Conservation (phyloP, 2,797 vertebrate genomes). For the Lepus oiostolus region DNA sequence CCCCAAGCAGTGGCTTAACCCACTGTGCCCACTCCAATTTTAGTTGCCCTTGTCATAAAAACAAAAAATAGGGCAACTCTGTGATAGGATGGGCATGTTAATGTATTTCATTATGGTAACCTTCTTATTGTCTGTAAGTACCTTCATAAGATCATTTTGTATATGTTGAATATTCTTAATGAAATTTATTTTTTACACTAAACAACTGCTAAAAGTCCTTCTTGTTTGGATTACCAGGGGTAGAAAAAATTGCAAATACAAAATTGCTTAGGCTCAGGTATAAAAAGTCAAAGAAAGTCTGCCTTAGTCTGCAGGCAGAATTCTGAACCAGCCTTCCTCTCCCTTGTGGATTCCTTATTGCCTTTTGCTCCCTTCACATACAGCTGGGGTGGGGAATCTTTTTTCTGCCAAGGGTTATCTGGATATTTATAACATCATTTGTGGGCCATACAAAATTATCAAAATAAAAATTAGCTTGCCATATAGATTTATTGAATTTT, state of each 20-base stretch:
- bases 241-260: constrained; percentile 4
- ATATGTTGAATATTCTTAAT: background rate
- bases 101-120: background rate
- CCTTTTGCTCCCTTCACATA: background rate
- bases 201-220: constrained; percentile 28
- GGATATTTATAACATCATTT: too few species aligned
- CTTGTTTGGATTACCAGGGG: background rate
- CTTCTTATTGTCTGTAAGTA: background rate
- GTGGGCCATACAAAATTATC: too few species aligned
- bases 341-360: background rate
- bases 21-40: background rate
- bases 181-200: background rate
- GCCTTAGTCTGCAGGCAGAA: background rate
- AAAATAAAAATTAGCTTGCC: too few species aligned
- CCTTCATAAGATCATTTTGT: background rate
- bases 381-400: too few species aligned
- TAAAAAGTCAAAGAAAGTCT: background rate
- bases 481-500: too few species aligned
- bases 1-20: too few species aligned
- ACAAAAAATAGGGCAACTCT: background rate
- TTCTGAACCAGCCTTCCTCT: background rate
- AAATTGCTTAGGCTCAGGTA: background rate
- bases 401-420: too few species aligned
- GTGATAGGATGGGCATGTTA: background rate
- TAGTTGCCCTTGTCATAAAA: background rate